Conservation (phyloP, 2,888 invertebrate genomes). For the Stenotaenia linearis region DNA sequence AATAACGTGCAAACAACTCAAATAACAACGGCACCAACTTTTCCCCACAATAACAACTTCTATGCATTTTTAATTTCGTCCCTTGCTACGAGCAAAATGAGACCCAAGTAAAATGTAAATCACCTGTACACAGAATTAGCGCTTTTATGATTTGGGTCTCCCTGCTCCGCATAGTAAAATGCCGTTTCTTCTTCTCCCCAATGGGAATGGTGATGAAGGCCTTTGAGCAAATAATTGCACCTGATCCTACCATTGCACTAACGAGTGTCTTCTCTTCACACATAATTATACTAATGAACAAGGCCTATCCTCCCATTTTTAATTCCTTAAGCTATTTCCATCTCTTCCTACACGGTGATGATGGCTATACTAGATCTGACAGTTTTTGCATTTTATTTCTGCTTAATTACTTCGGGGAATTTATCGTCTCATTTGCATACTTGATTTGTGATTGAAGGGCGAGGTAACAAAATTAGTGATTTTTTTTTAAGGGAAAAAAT, state of each 20-base stretch:
- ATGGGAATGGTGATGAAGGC: constrained; percentile 5
- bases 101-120: not conserved
- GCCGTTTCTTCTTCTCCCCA: not conserved
- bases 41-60: not conserved
- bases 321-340: not conserved
- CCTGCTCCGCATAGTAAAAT: not conserved
- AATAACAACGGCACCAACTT: not conserved
- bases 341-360: not conserved
- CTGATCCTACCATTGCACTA: constrained; percentile 21
- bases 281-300: constrained; percentile 26
- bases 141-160: not conserved
- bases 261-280: constrained; percentile 11
- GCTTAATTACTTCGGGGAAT: constrained; percentile 4
- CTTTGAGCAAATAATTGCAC: constrained; percentile 24
- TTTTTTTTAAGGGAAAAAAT: not conserved
- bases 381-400: not conserved
- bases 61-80: not conserved
- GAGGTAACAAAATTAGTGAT: not conserved
- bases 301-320: not conserved
- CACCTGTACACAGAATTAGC: not conserved
- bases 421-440: constrained; percentile 7
- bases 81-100: not conserved
- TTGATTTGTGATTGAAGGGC: not conserved
- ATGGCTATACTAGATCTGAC: not conserved
- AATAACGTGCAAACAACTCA: constrained; percentile 14